Evolutionary conservation across 1,140 invertebrate species (phyloP), one percentile per base, ranked within the genome.

Genomic region (Stegodyphus dumicola): DNA sequence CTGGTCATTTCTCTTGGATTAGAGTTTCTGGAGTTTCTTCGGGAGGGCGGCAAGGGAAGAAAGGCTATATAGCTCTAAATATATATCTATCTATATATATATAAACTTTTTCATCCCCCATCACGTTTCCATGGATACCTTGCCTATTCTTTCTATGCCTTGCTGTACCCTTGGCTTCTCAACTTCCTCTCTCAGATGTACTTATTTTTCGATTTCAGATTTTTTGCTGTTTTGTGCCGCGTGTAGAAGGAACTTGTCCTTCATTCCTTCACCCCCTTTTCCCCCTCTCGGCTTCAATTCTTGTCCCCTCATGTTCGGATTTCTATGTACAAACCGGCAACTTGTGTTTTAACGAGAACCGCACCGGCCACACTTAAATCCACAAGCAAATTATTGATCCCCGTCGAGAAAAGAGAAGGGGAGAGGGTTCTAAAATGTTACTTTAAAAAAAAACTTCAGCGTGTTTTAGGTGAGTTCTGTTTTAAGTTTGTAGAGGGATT

Each of bases 1-100:
- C 85, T 86, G 85, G 85, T 86, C 77, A 86, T 86, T 86, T 86
- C 85, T 86, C 77, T 86, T 69, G 85, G 85, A 86, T 86, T 86
- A 86, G 85, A 86, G 77, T 79, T 86, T 80, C 85, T 86, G 69
- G 67, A 86, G 76, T 77, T 86, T 86, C 84, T 74, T 33, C 33
- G 33, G 33, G 33, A 33, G 33, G 49, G 48, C 3, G 65, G 48
- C 56, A 54, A 18, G 51, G 48, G 70, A 17, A 70, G 54, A 48
- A n/a, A 67, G 76, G n/a, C 71, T 83, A 54, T 83, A 83, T 83
- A 56, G 71, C 71, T 73, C 60, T 52, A 54, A 77, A 77, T 74
- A 74, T 74, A 83, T 83, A 74, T 74, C 33, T 33, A 33, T 33
- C 33, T 33, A 83, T 83, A 84, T 84, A 77, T 76, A 84, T 56